Evolutionary conservation across 1,140 invertebrate species (phyloP).

Genomic region (Galendromus occidentalis): DNA sequence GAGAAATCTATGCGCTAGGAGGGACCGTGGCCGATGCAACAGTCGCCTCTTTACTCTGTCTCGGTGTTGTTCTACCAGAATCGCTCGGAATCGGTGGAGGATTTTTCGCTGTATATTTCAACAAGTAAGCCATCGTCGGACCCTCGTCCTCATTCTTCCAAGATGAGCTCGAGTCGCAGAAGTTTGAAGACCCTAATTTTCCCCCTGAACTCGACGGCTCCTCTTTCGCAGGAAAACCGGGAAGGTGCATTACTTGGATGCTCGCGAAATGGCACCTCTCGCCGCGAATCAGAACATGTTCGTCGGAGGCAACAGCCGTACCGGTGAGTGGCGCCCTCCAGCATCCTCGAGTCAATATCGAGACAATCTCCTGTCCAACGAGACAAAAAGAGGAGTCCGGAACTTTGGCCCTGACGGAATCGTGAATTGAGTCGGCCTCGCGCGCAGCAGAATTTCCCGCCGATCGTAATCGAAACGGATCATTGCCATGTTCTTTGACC

Average conservation of each 20-base stretch:
- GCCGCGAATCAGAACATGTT: conserved; percentile 25
- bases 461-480: too few species aligned
- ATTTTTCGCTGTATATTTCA: conserved; percentile 31
- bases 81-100: conserved; percentile 37
- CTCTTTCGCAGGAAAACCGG: conserved; percentile 17
- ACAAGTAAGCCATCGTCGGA: conserved; percentile 23
- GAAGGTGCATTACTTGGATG: conserved; percentile 26
- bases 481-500: too few species aligned
- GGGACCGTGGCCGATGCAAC: conserved; percentile 38
- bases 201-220: neutral
- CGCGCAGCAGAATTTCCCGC: too few species aligned
- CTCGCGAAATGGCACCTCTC: conserved; percentile 28
- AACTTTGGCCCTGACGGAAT: too few species aligned
- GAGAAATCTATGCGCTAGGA: conserved; percentile 28
- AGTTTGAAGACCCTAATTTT: neutral
- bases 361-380: too few species aligned
- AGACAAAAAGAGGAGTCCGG: too few species aligned
- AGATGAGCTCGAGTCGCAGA: neutral
- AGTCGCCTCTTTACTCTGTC: conserved; percentile 33
- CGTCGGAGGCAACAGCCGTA: conserved; percentile 12
- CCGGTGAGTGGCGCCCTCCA: conserved; percentile 14
- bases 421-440: too few species aligned
- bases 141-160: too few species aligned
- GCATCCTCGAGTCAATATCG: too few species aligned
- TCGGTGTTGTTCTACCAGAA: conserved; percentile 34